phyloP scores from a whole-genome alignment of 1,140 invertebrate genomes.

The Phocides pigmalion region DNA sequence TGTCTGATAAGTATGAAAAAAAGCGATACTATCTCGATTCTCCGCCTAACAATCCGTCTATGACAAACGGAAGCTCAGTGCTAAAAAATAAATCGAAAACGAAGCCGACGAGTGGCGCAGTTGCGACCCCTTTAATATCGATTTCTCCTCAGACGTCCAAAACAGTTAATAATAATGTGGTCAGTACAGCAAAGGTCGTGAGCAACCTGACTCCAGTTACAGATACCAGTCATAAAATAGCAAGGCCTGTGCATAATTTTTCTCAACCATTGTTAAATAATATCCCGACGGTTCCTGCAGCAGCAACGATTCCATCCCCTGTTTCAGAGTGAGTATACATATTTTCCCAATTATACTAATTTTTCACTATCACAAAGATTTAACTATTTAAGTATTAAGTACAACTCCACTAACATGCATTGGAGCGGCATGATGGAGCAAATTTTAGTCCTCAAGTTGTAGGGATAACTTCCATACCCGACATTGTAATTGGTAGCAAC shows the following conservation, averaged over 20 bases:
- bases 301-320: constrained; percentile 42
- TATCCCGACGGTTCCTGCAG: constrained; percentile 41
- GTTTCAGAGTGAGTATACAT: constrained; percentile 71
- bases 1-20: constrained; percentile 97
- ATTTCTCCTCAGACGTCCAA: constrained; percentile 64
- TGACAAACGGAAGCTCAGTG: constrained; percentile 61
- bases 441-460: too few species aligned
- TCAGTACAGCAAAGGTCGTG: constrained; percentile 61
- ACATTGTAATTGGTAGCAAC: too few species aligned
- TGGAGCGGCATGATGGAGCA: too few species aligned
- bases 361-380: too few species aligned
- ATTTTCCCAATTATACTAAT: too few species aligned
- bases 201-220: constrained; percentile 53
- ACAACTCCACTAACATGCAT: too few species aligned
- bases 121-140: constrained; percentile 65
- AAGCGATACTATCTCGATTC: constrained; percentile 87
- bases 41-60: constrained; percentile 46
- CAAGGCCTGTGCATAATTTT: constrained; percentile 63
- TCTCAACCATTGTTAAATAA: constrained; percentile 49
- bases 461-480: too few species aligned
- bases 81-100: constrained; percentile 66
- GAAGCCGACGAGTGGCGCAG: constrained; percentile 52
- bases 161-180: constrained; percentile 52
- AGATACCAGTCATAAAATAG: constrained; percentile 61
- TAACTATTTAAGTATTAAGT: too few species aligned